Evolutionary conservation across 2,113 vertebrate species (phyloP).

Genomic region (Tetrao urogallus): DNA sequence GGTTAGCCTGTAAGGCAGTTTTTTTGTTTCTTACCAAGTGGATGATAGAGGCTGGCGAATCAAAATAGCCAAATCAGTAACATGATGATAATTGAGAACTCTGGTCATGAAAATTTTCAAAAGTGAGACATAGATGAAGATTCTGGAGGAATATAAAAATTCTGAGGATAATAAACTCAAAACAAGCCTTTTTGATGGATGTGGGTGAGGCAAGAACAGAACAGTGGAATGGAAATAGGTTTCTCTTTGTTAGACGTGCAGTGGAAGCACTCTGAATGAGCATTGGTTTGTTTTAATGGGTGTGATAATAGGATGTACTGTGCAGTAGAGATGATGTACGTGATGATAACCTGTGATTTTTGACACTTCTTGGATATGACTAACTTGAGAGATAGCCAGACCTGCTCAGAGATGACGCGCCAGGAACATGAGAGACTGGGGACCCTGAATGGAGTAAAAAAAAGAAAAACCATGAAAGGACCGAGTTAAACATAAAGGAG

Average conservation of each 20-base stretch:
- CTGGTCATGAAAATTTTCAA: background rate
- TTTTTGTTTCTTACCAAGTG: background rate
- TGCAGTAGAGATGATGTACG: background rate
- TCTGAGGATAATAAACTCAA: background rate
- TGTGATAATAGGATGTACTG: background rate
- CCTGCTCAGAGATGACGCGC: background rate
- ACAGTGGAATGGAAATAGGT: background rate
- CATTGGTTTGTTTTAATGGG: background rate
- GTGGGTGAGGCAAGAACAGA: no score
- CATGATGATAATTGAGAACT: background rate
- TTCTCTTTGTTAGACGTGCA: background rate
- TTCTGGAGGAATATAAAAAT: background rate
- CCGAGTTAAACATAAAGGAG: background rate
- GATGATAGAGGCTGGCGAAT: background rate
- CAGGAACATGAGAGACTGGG: background rate
- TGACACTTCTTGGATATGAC: background rate
- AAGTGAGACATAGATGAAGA: background rate
- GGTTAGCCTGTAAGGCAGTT: background rate
- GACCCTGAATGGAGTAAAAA: background rate
- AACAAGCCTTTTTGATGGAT: background rate
- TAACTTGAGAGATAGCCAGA: background rate
- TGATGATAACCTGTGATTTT: fast-evolving
- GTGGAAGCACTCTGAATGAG: background rate
- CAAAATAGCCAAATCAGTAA: background rate
- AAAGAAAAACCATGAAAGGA: background rate